These are phyloP conservation scores for Myiotriccus ornatus DNA, from an alignment of 2,797 vertebrate genomes.

Conservation along the genomic window DNA sequence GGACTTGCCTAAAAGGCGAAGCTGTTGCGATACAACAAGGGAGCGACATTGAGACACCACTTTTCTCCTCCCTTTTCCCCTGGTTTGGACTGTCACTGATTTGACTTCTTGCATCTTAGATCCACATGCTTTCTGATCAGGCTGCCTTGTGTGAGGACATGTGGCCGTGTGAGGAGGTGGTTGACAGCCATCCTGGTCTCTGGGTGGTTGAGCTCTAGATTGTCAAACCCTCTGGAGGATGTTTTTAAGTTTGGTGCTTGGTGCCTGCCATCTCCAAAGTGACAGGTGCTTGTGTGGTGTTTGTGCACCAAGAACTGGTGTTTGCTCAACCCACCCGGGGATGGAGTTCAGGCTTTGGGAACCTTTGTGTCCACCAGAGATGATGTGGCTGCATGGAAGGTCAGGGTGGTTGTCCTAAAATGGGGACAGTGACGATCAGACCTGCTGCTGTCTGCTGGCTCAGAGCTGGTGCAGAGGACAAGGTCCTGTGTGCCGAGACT, in stretches of 20 bases:
- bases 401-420: background rate
- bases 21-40: rapidly evolving
- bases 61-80: background rate
- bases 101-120: background rate
- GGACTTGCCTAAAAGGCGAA: background rate
- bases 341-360: background rate
- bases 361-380: background rate
- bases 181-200: background rate
- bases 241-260: background rate
- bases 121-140: background rate
- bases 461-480: background rate
- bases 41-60: background rate
- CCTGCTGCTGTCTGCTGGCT: background rate
- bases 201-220: background rate
- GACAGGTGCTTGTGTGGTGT: background rate
- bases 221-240: background rate
- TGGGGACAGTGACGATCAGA: rapidly evolving
- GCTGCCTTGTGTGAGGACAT: rapidly evolving
- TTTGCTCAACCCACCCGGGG: rapidly evolving
- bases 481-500: background rate
- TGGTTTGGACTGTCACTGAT: rapidly evolving
- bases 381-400: background rate
- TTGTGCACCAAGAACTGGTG: background rate
- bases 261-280: background rate
- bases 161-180: background rate